Conservation (phyloP, 1,140 invertebrate species). For the Halictus rubicundus region DNA sequence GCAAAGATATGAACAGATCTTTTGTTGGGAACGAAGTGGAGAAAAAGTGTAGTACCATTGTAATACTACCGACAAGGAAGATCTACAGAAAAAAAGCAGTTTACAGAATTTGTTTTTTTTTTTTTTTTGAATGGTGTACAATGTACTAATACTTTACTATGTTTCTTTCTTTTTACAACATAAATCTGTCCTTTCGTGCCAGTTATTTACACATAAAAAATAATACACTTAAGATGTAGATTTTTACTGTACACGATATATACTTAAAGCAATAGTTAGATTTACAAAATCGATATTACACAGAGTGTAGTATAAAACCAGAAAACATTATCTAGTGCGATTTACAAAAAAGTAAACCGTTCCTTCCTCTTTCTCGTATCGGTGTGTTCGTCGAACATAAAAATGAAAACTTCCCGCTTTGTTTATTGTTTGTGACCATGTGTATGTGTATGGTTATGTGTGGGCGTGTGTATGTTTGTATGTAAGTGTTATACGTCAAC, state of each 20-base stretch:
- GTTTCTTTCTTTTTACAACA: slow-evolving; percentile 27
- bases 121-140: slow-evolving; percentile 8
- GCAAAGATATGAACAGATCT: neutral
- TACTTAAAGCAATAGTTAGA: slow-evolving; percentile 46
- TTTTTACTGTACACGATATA: slow-evolving; percentile 41
- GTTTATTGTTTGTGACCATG: slow-evolving; percentile 19
- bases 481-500: slow-evolving; percentile 11
- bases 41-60: slow-evolving; percentile 1
- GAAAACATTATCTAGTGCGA: slow-evolving; percentile 16
- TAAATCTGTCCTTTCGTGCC: slow-evolving; percentile 32
- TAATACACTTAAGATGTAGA: slow-evolving; percentile 42
- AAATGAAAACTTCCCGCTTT: slow-evolving; percentile 19
- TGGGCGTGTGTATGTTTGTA: too few species aligned
- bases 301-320: slow-evolving; percentile 42
- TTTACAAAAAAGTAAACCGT: slow-evolving; percentile 30
- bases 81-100: slow-evolving; percentile 1
- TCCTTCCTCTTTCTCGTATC: neutral
- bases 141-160: slow-evolving; percentile 22
- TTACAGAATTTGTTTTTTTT: slow-evolving; percentile 14
- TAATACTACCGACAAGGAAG: slow-evolving; percentile 7
- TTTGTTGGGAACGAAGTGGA: slow-evolving; percentile 4
- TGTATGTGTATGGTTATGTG: neutral
- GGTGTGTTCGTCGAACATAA: slow-evolving; percentile 4
- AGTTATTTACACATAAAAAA: slow-evolving; percentile 48
- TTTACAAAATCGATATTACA: slow-evolving; percentile 47